phyloP scores from a whole-genome alignment of 1,140 invertebrate genomes.

The Nylanderia fulva region DNA sequence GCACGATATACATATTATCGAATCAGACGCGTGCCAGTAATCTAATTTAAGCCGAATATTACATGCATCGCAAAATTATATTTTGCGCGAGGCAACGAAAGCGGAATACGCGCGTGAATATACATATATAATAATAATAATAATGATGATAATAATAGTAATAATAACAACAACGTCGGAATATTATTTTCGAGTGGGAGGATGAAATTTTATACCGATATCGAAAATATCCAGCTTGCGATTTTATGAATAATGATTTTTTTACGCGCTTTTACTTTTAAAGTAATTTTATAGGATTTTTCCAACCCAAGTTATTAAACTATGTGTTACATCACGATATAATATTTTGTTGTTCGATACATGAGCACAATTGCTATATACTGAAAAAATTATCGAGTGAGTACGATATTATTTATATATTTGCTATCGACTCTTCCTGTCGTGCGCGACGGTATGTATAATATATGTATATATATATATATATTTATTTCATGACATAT shows the following conservation, averaged over 20 bases:
- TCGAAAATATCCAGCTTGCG: not conserved
- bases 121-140: not conserved
- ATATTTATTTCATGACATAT: too few species aligned
- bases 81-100: not conserved
- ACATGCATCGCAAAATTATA: constrained; percentile 29
- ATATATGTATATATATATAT: too few species aligned
- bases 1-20: constrained; percentile 23
- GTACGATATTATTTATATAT: not conserved
- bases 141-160: not conserved
- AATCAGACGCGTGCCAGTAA: constrained; percentile 21
- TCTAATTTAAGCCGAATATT: constrained; percentile 32
- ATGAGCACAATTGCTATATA: not conserved
- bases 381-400: constrained; percentile 8
- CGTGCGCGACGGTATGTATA: too few species aligned
- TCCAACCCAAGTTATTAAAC: not conserved
- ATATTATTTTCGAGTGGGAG: not conserved
- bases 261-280: not conserved
- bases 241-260: not conserved
- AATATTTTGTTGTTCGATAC: constrained; percentile 5
- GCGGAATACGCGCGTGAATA: not conserved
- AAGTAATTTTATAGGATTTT: constrained; percentile 12
- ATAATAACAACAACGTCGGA: too few species aligned
- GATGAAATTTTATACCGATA: not conserved
- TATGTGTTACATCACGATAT: not conserved
- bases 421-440: not conserved